Conservation (phyloP, 2,797 vertebrate species). For the Anableps anableps region DNA sequence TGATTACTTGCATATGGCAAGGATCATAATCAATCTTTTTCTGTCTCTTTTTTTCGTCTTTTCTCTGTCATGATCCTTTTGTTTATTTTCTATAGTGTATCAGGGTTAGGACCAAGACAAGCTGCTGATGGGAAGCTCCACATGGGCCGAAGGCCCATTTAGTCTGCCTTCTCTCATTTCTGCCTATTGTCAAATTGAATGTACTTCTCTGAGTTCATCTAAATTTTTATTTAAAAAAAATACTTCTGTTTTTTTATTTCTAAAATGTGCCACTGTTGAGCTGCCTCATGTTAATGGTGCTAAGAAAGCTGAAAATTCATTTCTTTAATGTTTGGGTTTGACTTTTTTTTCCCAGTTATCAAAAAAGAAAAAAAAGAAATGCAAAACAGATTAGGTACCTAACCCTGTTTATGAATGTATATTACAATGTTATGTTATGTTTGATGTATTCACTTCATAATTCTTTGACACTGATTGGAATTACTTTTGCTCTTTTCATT, state of each 20-base stretch:
- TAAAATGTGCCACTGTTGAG: conserved; percentile 92
- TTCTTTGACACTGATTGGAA: conserved; percentile 95
- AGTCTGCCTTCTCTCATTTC: conserved; percentile 88
- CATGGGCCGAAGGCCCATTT: conserved; percentile 80
- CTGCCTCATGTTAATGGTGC: conserved; percentile 97
- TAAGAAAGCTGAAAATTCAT: conserved; percentile 83
- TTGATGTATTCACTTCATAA: conserved; percentile 96
- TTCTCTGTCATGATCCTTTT: conserved; percentile 75
- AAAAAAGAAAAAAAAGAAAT: conserved; percentile 77
- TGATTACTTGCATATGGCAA: conserved; percentile 70
- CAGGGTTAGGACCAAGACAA: conserved; percentile 84
- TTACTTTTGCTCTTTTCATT: conserved; percentile 97
- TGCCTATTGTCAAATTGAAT: conserved; percentile 98
- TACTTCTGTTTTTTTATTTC: conserved; percentile 41
- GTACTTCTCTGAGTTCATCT: conserved; percentile 89
- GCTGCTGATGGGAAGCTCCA: conserved; percentile 82
- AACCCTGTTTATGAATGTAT: conserved; percentile 98
- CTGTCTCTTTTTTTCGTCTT: conserved; percentile 64
- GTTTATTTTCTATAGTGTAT: conserved; percentile 81
- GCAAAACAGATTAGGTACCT: conserved; percentile 82
- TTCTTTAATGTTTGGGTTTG: conserved; percentile 50
- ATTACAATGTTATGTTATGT: conserved; percentile 93
- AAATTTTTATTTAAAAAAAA: conserved; percentile 12
- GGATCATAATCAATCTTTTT: conserved; percentile 74
- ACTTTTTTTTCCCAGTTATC: conserved; percentile 73